phyloP scores from a whole-genome alignment of 2,113 vertebrate species.

The Asarcornis scutulata region DNA sequence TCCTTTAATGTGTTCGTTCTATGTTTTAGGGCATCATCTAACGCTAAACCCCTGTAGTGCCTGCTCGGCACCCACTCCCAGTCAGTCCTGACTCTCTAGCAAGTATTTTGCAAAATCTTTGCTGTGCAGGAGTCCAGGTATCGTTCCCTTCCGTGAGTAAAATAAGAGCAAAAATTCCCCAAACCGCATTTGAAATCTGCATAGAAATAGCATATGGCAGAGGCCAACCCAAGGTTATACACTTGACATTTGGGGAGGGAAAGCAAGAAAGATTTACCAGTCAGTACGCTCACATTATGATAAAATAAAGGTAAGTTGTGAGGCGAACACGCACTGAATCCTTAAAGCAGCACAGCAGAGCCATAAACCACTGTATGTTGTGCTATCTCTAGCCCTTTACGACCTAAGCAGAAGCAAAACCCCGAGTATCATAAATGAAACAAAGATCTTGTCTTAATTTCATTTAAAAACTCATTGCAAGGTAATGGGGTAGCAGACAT shows the following conservation, averaged over 20 bases:
- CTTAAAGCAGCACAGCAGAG: background rate
- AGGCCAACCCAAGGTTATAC: constrained; percentile 43
- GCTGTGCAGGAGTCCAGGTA: background rate
- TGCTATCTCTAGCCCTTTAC: background rate
- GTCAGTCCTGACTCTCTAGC: accelerated
- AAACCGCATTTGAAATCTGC: constrained; percentile 1
- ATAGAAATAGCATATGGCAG: background rate
- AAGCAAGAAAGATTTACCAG: constrained; percentile 30
- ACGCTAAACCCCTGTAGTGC: background rate
- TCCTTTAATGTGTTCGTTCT: background rate
- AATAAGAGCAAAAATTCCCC: background rate
- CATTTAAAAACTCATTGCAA: background rate
- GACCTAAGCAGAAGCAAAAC: background rate
- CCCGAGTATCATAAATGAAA: background rate
- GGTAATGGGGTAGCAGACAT: background rate
- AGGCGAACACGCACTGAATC: constrained; percentile 19
- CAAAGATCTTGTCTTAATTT: constrained; percentile 29
- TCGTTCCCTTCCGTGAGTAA: background rate
- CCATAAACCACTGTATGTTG: constrained; percentile 24
- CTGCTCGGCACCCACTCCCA: background rate
- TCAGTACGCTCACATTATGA: constrained; percentile 9
- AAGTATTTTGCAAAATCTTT: background rate
- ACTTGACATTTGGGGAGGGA: constrained; percentile 26
- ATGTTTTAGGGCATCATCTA: background rate
- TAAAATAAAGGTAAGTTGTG: constrained; percentile 41